phyloP scores from a whole-genome alignment of 2,113 vertebrate genomes.

The Neomonachus schauinslandi region DNA sequence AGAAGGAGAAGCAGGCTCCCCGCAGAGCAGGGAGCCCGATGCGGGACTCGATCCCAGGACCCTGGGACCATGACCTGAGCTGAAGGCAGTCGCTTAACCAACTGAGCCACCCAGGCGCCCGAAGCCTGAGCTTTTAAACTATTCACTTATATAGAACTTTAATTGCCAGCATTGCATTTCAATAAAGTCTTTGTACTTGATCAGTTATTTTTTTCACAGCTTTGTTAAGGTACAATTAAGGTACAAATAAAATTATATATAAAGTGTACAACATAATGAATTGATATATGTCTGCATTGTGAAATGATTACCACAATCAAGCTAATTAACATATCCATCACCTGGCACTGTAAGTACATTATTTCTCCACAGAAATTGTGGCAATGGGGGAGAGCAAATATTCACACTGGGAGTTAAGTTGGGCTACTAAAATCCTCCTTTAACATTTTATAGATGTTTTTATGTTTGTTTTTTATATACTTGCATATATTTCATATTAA shows the following conservation, averaged over 20 bases:
- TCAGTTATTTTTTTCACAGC: not conserved
- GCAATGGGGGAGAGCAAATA: not conserved
- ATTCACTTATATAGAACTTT: not conserved
- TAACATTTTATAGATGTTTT: not conserved
- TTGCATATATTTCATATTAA: not conserved
- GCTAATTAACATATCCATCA: not conserved
- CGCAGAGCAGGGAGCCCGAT: no score
- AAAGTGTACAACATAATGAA: not conserved
- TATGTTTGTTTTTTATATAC: not conserved
- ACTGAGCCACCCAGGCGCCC: no score
- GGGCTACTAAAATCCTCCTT: not conserved
- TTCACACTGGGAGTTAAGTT: not conserved
- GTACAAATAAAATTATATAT: constrained; percentile 7
- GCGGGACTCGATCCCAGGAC: no score
- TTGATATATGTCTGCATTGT: not conserved
- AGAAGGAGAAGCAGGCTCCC: no score
- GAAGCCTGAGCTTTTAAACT: not conserved
- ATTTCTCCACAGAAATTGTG: not conserved
- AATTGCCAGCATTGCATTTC: not conserved
- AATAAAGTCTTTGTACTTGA: not conserved
- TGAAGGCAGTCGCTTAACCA: no score
- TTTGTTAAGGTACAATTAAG: not conserved
- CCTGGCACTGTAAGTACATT: not conserved
- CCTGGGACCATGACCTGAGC: no score
- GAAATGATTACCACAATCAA: not conserved